Evolutionary conservation across 2,888 invertebrate species (phyloP).

Genomic region (Harpalus rufipes): DNA sequence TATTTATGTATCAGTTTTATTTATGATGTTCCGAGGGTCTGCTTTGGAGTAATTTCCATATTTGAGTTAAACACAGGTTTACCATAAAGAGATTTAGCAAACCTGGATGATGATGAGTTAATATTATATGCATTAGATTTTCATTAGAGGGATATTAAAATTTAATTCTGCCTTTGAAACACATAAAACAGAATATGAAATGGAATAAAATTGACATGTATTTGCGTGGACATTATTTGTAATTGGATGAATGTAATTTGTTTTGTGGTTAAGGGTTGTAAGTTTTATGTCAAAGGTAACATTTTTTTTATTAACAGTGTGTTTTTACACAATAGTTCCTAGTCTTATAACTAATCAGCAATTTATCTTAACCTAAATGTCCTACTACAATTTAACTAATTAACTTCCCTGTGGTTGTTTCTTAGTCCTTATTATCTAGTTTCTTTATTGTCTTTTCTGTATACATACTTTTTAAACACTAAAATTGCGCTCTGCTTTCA

Average conservation of each 20-base stretch:
- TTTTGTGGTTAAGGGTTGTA: no score
- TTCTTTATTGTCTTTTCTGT: no score
- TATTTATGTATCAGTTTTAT: constrained; percentile 56
- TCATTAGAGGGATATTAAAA: constrained; percentile 11
- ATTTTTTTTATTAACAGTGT: no score
- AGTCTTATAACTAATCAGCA: no score
- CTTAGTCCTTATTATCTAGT: no score
- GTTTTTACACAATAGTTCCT: no score
- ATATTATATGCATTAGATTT: constrained; percentile 12
- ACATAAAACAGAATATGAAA: background rate
- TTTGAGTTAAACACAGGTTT: constrained; percentile 33
- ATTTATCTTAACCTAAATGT: no score
- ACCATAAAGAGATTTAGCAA: constrained; percentile 24
- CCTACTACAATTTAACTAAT: no score
- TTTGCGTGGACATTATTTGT: background rate
- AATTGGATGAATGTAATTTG: background rate
- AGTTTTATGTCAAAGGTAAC: no score
- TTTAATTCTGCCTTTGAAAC: background rate
- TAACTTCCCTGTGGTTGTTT: no score
- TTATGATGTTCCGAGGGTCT: constrained; percentile 37
- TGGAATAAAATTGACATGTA: background rate
- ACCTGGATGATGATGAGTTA: background rate
- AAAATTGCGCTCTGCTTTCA: no score
- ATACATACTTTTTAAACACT: no score
- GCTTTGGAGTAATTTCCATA: constrained; percentile 34